These are phyloP conservation scores for Pristionchus arcanus DNA, from an alignment of 2,888 invertebrate genomes.

Conservation along the genomic window DNA sequence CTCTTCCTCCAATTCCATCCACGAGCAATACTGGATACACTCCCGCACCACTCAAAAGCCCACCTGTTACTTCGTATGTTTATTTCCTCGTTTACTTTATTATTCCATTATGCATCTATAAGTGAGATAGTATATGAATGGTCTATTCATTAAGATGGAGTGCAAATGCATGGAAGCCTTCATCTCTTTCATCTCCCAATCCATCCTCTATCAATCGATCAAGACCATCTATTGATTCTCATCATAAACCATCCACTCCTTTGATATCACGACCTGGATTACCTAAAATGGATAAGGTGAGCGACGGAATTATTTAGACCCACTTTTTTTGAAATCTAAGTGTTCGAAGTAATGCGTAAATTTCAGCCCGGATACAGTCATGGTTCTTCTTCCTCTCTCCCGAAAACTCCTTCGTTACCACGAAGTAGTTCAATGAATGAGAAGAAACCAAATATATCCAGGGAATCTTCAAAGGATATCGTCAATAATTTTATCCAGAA, in stretches of 20 bases:
- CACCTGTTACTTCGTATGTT: conserved; percentile 14
- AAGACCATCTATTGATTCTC: not conserved
- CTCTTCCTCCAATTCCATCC: not conserved
- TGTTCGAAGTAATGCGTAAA: not conserved
- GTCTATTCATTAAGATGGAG: not conserved
- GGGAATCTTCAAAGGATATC: conserved; percentile 3
- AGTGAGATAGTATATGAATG: too few relatives aligned
- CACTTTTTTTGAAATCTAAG: too few relatives aligned
- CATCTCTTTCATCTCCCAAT: conserved; percentile 36
- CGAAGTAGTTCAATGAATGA: conserved; percentile 1
- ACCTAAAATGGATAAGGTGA: conserved; percentile 50
- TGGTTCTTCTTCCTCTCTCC: not conserved
- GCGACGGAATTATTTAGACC: too few relatives aligned
- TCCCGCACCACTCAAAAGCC: conserved; percentile 37
- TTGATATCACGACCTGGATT: not conserved
- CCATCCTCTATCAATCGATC: conserved; percentile 12
- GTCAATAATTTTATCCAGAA: conserved; percentile 15
- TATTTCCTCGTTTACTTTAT: not conserved
- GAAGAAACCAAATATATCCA: conserved; percentile 21
- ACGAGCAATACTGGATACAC: not conserved
- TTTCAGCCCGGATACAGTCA: not conserved
- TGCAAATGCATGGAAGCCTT: conserved; percentile 41
- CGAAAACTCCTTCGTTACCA: not conserved
- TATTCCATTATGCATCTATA: not conserved
- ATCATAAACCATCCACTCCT: not conserved